Conservation (phyloP, 2,797 vertebrate species). For the Arrhamphus sclerolepis region DNA sequence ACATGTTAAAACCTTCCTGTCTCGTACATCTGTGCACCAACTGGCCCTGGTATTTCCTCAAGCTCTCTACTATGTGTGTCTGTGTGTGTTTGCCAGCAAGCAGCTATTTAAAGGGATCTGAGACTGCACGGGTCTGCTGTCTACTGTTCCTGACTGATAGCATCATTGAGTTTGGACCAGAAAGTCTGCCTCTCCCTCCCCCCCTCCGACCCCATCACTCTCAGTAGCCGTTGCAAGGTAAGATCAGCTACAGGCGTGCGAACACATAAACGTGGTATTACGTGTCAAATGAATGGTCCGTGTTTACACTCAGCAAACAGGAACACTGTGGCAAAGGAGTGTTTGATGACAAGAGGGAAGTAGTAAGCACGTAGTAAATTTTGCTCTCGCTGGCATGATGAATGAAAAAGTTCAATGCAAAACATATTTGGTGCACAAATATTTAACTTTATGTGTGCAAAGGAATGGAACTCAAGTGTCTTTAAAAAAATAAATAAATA, state of each 20-base stretch:
- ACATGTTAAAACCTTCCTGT: slow-evolving; percentile 63
- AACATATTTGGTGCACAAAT: too few relatives aligned
- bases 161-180: slow-evolving; percentile 52
- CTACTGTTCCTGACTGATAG: slow-evolving; percentile 59
- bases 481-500: too few relatives aligned
- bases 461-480: too few relatives aligned
- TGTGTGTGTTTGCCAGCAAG: slow-evolving; percentile 59
- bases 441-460: too few relatives aligned
- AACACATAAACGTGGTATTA: background rate
- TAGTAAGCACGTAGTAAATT: slow-evolving; percentile 4
- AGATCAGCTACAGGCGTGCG: slow-evolving; percentile 20
- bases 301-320: slow-evolving; percentile 9
- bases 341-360: slow-evolving; percentile 38
- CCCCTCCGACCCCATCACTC: too few relatives aligned
- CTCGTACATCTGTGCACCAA: slow-evolving; percentile 64
- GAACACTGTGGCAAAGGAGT: slow-evolving; percentile 23
- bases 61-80: slow-evolving; percentile 51
- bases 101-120: slow-evolving; percentile 69
- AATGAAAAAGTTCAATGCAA: too few relatives aligned
- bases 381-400: too few relatives aligned
- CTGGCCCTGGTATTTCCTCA: slow-evolving; percentile 65
- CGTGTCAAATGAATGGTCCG: slow-evolving; percentile 9
- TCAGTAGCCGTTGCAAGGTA: slow-evolving; percentile 61
- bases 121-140: slow-evolving; percentile 53
- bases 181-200: slow-evolving; percentile 40